phyloP scores from a whole-genome alignment of 2,113 vertebrate genomes.

The Misgurnus anguillicaudatus region DNA sequence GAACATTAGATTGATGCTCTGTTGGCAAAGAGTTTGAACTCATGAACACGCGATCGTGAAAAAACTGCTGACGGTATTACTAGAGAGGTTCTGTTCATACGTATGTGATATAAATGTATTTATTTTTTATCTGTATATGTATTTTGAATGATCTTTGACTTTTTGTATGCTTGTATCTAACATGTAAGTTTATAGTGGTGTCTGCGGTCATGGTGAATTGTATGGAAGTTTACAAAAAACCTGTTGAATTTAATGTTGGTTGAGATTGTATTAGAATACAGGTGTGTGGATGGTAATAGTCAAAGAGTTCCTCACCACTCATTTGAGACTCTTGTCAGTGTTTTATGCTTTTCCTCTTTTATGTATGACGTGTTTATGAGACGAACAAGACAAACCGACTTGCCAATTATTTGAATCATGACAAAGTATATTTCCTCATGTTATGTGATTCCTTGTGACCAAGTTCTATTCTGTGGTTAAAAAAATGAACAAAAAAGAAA shows the following conservation, averaged over 20 bases:
- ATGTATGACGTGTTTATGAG: slow-evolving; percentile 68
- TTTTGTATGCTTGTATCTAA: slow-evolving; percentile 61
- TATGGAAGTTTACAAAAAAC: slow-evolving; percentile 66
- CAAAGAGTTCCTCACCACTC: slow-evolving; percentile 24
- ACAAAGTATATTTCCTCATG: slow-evolving; percentile 74
- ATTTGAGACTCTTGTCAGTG: slow-evolving; percentile 47
- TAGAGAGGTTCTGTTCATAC: slow-evolving; percentile 27
- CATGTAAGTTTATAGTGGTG: slow-evolving; percentile 59
- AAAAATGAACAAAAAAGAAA: slow-evolving; percentile 61
- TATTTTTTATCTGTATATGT: slow-evolving; percentile 60
- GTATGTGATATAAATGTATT: slow-evolving; percentile 59
- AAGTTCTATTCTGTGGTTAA: slow-evolving; percentile 76
- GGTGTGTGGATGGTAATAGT: slow-evolving; percentile 37
- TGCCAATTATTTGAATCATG: slow-evolving; percentile 74
- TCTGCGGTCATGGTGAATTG: slow-evolving; percentile 60
- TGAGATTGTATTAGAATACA: slow-evolving; percentile 39
- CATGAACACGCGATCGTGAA: background rate
- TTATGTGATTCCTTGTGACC: slow-evolving; percentile 87
- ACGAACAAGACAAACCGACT: slow-evolving; percentile 57
- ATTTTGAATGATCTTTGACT: slow-evolving; percentile 47
- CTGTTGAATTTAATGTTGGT: slow-evolving; percentile 64
- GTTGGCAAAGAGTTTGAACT: slow-evolving; percentile 10
- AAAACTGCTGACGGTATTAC: slow-evolving; percentile 40
- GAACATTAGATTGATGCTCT: slow-evolving; percentile 9
- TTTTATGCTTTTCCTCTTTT: slow-evolving; percentile 59